Evolutionary conservation across 1,140 invertebrate species (phyloP).

Genomic region (Drosophila azteca): DNA sequence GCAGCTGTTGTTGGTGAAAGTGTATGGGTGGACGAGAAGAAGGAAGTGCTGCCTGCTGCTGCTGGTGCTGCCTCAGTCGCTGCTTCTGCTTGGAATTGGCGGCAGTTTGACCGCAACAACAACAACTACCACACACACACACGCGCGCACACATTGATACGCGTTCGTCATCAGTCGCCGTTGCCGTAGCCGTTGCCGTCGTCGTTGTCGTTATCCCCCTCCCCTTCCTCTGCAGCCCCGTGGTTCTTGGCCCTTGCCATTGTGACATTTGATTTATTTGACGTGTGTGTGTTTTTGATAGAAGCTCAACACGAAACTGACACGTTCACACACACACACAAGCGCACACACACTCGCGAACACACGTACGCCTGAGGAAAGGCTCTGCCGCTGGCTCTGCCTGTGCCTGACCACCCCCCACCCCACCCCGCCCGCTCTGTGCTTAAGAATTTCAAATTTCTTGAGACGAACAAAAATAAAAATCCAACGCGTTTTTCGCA

Average conservation of each 20-base stretch:
- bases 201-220: conserved; percentile 10
- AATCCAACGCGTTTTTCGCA: conserved; percentile 60
- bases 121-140: conserved; percentile 33
- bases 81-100: conserved; percentile 62
- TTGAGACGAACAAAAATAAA: conserved; percentile 57
- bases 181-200: conserved; percentile 22
- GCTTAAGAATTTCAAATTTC: conserved; percentile 55
- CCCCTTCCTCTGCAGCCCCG: neutral
- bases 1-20: conserved; percentile 42
- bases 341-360: conserved; percentile 16
- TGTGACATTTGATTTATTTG: conserved; percentile 84
- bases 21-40: conserved; percentile 25
- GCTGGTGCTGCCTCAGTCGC: too few relatives aligned
- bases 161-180: conserved; percentile 68
- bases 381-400: neutral
- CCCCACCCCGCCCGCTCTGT: neutral
- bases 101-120: conserved; percentile 75
- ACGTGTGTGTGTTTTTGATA: conserved; percentile 84
- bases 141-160: conserved; percentile 24
- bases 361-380: conserved; percentile 16
- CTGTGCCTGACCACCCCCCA: too few relatives aligned
- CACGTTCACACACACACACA: conserved; percentile 57
- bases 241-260: conserved; percentile 38
- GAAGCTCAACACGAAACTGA: conserved; percentile 82
- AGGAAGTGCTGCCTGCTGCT: conserved; percentile 43